Percentiles rank a stretch among this genome's conserved stretches.
These are phyloP conservation scores for Pteronotus mesoamericanus DNA, from an alignment of 2,797 vertebrate species.

Conservation along the genomic window DNA sequence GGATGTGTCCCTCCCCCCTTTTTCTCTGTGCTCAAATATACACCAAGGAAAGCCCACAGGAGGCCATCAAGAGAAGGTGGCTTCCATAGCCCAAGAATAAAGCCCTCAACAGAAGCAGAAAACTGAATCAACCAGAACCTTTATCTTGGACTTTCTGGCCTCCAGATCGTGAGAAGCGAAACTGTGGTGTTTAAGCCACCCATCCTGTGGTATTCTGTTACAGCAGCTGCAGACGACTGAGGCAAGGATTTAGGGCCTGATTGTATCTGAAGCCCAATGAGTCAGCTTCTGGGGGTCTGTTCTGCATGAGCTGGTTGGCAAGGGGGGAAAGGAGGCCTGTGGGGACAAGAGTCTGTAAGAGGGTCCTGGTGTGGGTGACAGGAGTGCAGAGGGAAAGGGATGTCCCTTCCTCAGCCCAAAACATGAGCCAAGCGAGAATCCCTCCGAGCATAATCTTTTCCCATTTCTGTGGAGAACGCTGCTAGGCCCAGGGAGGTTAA, in stretches of 20 bases:
- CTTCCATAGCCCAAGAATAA: not conserved
- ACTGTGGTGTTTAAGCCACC: not conserved
- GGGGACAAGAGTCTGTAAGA: not conserved
- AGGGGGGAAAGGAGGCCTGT: fast-evolving
- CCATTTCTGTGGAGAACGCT: not conserved
- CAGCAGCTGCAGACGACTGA: not conserved
- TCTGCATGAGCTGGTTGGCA: not conserved
- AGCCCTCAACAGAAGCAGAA: not conserved
- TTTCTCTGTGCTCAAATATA: not conserved
- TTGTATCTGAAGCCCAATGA: not conserved
- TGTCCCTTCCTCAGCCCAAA: not conserved
- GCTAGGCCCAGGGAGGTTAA: not conserved
- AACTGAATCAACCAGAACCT: not conserved
- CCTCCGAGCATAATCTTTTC: not conserved
- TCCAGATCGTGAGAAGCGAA: not conserved
- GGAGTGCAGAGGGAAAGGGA: not conserved
- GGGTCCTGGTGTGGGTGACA: no score
- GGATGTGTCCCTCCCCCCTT: no score
- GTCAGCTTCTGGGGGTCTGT: not conserved
- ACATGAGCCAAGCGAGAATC: not conserved
- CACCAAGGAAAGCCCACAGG: not conserved
- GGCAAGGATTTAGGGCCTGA: not conserved
- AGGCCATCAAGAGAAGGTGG: not conserved
- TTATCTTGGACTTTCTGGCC: not conserved
- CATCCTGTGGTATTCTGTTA: not conserved